phyloP scores from a whole-genome alignment of 1,140 invertebrate species.

The Eueides isabella region DNA sequence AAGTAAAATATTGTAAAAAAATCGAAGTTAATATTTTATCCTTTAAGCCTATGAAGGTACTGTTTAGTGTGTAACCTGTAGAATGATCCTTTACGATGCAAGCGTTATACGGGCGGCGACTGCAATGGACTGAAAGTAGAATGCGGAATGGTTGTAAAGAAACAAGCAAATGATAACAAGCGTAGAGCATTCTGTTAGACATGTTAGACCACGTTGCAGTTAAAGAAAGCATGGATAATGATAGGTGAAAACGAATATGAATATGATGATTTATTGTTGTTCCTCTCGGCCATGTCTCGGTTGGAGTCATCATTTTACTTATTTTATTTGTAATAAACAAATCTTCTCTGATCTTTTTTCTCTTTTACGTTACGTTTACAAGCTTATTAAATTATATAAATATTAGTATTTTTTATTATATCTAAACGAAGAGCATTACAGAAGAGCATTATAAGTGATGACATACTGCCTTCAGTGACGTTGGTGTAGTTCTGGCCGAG shows the following conservation, averaged over 20 bases:
- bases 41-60: background rate
- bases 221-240: background rate
- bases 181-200: background rate
- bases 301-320: background rate
- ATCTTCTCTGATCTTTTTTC: too few relatives aligned
- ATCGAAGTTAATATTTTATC: background rate
- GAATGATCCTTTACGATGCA: constrained; percentile 65
- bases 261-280: background rate
- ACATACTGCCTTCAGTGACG: constrained; percentile 55
- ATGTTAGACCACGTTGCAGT: background rate
- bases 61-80: constrained; percentile 54
- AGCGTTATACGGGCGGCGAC: constrained; percentile 60
- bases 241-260: background rate
- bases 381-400: too few relatives aligned
- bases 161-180: constrained; percentile 16
- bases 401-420: too few relatives aligned
- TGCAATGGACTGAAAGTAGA: constrained; percentile 69
- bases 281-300: background rate
- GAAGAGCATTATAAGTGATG: background rate
- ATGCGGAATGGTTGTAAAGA: constrained; percentile 35
- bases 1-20: background rate
- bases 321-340: background rate
- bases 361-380: too few relatives aligned
- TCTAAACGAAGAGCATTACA: background rate
- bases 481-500: constrained; percentile 61